Evolutionary conservation across 2,888 invertebrate genomes (phyloP).

Genomic region (Slavum lentiscoides): DNA sequence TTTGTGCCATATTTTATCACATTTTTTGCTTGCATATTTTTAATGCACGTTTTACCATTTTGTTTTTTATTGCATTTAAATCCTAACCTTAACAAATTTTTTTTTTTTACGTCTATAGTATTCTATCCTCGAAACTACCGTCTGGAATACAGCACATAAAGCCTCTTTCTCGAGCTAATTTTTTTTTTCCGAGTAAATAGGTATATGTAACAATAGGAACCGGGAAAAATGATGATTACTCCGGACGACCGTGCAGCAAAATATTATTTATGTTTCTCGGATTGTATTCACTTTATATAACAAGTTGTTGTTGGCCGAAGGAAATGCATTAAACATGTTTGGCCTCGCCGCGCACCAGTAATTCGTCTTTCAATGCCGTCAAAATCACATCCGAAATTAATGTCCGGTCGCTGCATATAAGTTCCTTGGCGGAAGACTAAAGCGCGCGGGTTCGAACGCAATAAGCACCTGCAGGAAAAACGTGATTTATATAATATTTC

Average conservation of each 20-base stretch:
- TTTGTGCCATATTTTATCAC: no score
- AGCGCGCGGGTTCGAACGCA: neutral
- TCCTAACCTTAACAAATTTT: no score
- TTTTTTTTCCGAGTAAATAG: no score
- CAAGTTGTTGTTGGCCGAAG: slow-evolving; percentile 8
- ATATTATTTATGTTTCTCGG: neutral
- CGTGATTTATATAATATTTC: slow-evolving; percentile 8
- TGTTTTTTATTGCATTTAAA: no score
- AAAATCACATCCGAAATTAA: slow-evolving; percentile 38
- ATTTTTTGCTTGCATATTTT: no score
- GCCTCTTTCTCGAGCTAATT: no score
- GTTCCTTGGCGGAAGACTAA: neutral
- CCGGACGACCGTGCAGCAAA: neutral
- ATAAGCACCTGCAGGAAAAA: no score
- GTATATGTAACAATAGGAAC: no score
- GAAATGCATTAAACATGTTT: slow-evolving; percentile 16
- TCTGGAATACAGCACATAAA: no score
- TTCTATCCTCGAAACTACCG: no score
- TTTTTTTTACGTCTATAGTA: no score
- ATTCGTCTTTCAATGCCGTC: slow-evolving; percentile 26
- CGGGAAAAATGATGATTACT: neutral
- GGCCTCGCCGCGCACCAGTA: neutral
- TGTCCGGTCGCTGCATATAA: slow-evolving; percentile 29
- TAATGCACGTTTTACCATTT: no score
- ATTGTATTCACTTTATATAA: slow-evolving; percentile 4